These are phyloP conservation scores for Rhopalosiphum nymphaeae DNA, from an alignment of 2,888 invertebrate genomes.

Conservation along the genomic window DNA sequence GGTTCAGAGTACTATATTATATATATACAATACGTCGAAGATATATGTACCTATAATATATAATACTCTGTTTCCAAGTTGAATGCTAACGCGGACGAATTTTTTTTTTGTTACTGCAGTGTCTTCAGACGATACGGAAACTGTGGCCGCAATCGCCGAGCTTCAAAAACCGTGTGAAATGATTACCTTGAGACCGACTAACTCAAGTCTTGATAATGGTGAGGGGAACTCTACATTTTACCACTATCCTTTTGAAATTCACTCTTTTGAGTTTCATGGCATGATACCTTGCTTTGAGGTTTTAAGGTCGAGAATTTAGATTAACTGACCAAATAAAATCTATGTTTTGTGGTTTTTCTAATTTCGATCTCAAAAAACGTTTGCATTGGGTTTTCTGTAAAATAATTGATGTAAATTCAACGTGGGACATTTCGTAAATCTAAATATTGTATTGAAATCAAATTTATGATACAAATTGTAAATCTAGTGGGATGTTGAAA, in stretches of 20 bases:
- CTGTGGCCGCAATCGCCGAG: background rate
- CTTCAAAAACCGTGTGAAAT: slow-evolving; percentile 33
- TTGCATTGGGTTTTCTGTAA: background rate
- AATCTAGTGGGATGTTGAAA: background rate
- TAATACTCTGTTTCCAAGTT: background rate
- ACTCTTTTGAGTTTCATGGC: background rate
- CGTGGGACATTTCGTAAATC: background rate
- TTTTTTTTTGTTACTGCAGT: slow-evolving; percentile 44
- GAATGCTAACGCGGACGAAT: slow-evolving; percentile 11
- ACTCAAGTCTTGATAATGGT: slow-evolving; percentile 49
- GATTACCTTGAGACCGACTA: slow-evolving; percentile 50
- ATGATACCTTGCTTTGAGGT: background rate
- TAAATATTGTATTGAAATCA: background rate
- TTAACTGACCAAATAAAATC: background rate
- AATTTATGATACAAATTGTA: background rate
- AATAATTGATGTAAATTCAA: background rate
- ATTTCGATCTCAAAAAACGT: background rate
- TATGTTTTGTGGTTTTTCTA: background rate
- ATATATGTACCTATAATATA: background rate
- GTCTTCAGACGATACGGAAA: slow-evolving; percentile 45
- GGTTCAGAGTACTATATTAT: background rate
- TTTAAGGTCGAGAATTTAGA: background rate
- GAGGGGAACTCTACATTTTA: slow-evolving; percentile 52
- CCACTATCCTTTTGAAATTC: background rate
- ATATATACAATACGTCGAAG: background rate